phyloP scores from a whole-genome alignment of 2,797 vertebrate genomes.

The Melopsittacus undulatus region DNA sequence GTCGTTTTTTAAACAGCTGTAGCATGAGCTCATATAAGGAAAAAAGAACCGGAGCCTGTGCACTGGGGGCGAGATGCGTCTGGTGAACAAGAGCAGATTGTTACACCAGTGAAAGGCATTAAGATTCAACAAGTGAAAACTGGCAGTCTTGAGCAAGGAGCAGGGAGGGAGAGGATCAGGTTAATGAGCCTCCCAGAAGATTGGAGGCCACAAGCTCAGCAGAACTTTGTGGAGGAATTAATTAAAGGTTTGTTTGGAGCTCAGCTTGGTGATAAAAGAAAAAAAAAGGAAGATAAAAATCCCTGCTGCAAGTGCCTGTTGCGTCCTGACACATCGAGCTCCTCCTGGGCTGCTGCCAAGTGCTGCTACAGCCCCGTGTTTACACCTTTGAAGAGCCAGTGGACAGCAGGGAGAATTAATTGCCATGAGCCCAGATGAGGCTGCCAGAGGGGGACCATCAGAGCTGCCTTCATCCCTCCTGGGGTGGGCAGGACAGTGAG shows the following conservation, averaged over 20 bases:
- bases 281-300: not conserved
- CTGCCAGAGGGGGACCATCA: not conserved
- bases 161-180: slow-evolving; percentile 12
- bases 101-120: slow-evolving; percentile 29
- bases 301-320: not conserved
- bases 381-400: not conserved
- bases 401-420: slow-evolving; percentile 4
- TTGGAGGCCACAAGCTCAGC: slow-evolving; percentile 45
- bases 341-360: slow-evolving; percentile 19
- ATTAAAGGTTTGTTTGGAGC: slow-evolving; percentile 65
- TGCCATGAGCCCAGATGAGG: not conserved
- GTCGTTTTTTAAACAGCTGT: slow-evolving; percentile 37
- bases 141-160: slow-evolving; percentile 39
- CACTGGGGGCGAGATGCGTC: slow-evolving; percentile 27
- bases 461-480: not conserved
- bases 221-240: slow-evolving; percentile 56
- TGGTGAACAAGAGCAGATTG: slow-evolving; percentile 43
- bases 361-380: not conserved
- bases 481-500: not conserved
- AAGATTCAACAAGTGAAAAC: slow-evolving; percentile 53
- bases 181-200: slow-evolving; percentile 58
- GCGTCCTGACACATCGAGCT: not conserved
- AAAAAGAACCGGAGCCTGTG: slow-evolving; percentile 25
- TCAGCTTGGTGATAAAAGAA: not conserved
- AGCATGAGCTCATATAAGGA: slow-evolving; percentile 42